These are phyloP conservation scores for Myathropa florea DNA, from an alignment of 2,888 invertebrate species.

Conservation along the genomic window DNA sequence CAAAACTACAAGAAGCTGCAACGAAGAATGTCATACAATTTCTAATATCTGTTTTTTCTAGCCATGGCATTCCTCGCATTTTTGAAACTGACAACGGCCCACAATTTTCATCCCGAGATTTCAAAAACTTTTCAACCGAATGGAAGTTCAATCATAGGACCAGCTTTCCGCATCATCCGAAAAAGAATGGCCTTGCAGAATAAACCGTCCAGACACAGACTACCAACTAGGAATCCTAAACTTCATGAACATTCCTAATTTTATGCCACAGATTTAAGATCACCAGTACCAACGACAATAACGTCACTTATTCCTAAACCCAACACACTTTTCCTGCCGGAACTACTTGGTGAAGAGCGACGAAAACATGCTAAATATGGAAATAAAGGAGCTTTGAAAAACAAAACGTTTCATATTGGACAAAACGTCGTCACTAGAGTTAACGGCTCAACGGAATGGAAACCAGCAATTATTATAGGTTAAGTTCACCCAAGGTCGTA, in stretches of 20 bases:
- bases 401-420: not conserved
- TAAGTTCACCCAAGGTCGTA: constrained; percentile 2
- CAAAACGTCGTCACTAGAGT: constrained; percentile 2
- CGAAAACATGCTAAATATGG: not conserved
- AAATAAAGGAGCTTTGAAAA: not conserved
- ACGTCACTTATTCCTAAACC: constrained; percentile 5
- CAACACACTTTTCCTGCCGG: not conserved
- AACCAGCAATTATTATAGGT: not conserved
- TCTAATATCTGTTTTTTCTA: constrained; percentile 12
- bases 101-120: constrained; percentile 66
- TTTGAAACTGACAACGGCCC: constrained; percentile 69
- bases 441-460: not conserved
- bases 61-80: constrained; percentile 53
- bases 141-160: constrained; percentile 65
- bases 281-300: constrained; percentile 13
- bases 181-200: constrained; percentile 24
- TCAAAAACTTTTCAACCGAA: constrained; percentile 68
- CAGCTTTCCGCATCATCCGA: constrained; percentile 28
- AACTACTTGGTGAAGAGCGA: not conserved
- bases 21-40: constrained; percentile 13
- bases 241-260: constrained; percentile 29
- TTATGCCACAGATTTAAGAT: constrained; percentile 1
- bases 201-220: constrained; percentile 20
- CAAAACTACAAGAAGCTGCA: not conserved
- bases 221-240: constrained; percentile 25